Base-by-base conservation (phyloP, 2,113 vertebrate genomes). In the Sturnira hondurensis region DNA sequence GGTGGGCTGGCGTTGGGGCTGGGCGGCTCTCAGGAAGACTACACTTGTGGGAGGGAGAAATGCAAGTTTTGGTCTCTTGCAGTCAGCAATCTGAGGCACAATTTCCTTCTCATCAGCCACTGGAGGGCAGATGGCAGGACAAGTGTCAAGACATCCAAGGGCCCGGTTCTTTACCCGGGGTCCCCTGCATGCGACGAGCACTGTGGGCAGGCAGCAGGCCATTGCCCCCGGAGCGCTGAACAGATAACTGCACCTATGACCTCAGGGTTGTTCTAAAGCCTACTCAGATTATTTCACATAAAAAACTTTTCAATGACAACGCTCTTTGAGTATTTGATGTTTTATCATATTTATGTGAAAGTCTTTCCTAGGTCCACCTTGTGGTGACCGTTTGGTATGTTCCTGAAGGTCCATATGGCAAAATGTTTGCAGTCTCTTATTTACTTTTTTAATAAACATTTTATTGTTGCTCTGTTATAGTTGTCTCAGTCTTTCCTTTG, bases 161-260 rank as follows among this genome's bases (percentile, higher is more conserved):
- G 2, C 33, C 43, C 4, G 10, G 20, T 50, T 36, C 7, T 36
- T 8, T 16, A 4, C 33, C 22, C 19, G 1, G 7, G 74, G 50
- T 10, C 52, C n/a, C 17, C 26, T 17, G 10, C 13, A 12, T 33
- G 63, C 16, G 28, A 58, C 3, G 26, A 31, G n/a, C 3, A 16
- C 41, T 10, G 4, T 36, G 11, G 58, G 58, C 11, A 26, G 58
- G 11, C 17, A 16, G 20, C 56, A 11, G 38, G 10, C 2, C 7
- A 1, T 13, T 7, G 2, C 9, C 24, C 33, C 20, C 7, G 15
- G 20, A 74, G 19, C 7, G 11, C n/a, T 47, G 43, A 2, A n/a
- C 6, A 17, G 5, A 68, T 13, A 50, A n/a, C 7, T 43, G 22
- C 3, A 11, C 28, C n/a, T 71, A 1, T 7, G 41, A 10, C 20